Base-by-base conservation (phyloP, 2,888 invertebrate genomes). In the Ptychoptera contaminata region DNA sequence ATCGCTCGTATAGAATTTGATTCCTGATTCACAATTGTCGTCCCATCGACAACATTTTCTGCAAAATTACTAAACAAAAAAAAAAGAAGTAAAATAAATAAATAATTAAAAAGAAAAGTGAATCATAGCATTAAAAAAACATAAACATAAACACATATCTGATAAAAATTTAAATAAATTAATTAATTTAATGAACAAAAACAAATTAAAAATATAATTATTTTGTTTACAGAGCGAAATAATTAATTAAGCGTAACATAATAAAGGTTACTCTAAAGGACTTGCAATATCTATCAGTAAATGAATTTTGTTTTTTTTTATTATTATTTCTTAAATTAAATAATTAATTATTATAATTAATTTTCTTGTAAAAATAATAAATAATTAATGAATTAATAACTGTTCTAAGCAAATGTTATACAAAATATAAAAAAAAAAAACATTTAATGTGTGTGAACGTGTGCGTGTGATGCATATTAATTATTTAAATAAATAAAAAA, bases 1-100 rank as follows among this genome's bases (percentile, higher is more conserved):
- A 9, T 65, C 67, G 49, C 56, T 67, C 34, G 67, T 67, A 62
- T 67, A 67, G 65, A 58, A 49, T 12, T 11, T 40, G 30, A 40
- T 40, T 30, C 12, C 10, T 6, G 12, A 36, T 36, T 36, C 36
- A 36, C n/a, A 32, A 7, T 32, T 32, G 9, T 11, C n/a, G 9
- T 32, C 32, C n/a, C 32, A 32, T 32, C 9, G n/a, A 32, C 9
- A 32, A 32, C 9, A 7, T 32, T 32, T 11, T 11, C 32, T n/a
- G 4, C 32, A 32, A 32, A 11, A 11, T 32, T 9, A 11, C 3
- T 32, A 32, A 32, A 30, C 6, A 9, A 30, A 32, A 32, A 32
- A 9, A 32, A 9, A 32, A 32, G n/a, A 32, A 32, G n/a, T 7
- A 32, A 32, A 32, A 32, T 7, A 11, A 32, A 32, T 32, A 32